Conservation (phyloP, 2,888 invertebrate species). For the Neoitamus cyanurus region DNA sequence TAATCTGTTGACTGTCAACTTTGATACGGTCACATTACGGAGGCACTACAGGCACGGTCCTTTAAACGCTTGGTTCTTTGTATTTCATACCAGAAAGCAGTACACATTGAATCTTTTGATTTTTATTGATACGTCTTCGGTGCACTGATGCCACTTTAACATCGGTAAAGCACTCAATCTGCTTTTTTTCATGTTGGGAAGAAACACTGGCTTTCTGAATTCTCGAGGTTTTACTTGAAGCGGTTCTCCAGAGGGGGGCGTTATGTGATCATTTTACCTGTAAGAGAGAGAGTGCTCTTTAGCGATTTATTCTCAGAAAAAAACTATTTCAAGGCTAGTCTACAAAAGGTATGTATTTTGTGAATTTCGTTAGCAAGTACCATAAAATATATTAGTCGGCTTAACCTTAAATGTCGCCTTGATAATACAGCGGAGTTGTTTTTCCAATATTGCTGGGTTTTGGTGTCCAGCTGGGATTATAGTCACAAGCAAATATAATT, state of each 20-base stretch:
- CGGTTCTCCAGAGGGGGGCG: background rate
- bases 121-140: background rate
- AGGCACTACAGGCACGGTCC: background rate
- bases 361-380: too few species aligned
- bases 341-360: too few species aligned
- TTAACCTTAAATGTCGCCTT: too few species aligned
- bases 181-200: background rate
- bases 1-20: background rate
- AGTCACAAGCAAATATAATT: too few species aligned
- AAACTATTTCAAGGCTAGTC: too few species aligned
- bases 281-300: background rate
- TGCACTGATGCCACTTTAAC: constrained; percentile 25
- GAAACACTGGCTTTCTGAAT: background rate
- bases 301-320: background rate
- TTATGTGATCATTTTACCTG: constrained; percentile 20
- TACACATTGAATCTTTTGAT: background rate
- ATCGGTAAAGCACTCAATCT: constrained; percentile 7
- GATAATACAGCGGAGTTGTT: too few species aligned
- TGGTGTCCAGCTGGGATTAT: too few species aligned
- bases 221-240: background rate
- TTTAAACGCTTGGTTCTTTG: background rate
- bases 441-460: too few species aligned
- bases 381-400: too few species aligned
- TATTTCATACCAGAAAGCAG: background rate
- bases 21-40: background rate